Percentiles rank a stretch among this genome's conserved stretches.
These are phyloP conservation scores for Halictus ligatus DNA, from an alignment of 2,888 invertebrate species.

Conservation along the genomic window DNA sequence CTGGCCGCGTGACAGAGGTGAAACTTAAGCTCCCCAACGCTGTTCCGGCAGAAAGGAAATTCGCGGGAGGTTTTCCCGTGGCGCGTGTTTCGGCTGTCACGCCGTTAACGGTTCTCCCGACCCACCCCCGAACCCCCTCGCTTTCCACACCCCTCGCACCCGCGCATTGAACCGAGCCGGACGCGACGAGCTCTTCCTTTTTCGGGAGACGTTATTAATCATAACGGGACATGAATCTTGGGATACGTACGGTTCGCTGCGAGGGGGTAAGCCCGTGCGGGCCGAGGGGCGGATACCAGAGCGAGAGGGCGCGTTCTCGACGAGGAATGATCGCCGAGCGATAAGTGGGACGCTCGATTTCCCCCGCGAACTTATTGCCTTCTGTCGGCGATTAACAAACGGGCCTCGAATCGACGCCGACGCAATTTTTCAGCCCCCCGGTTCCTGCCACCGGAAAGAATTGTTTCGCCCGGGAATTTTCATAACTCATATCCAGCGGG, in stretches of 20 bases:
- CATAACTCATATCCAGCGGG: conserved; percentile 1
- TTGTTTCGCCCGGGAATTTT: conserved; percentile 7
- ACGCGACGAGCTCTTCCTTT: conserved; percentile 33
- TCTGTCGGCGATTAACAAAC: conserved; percentile 55
- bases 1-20: conserved; percentile 31
- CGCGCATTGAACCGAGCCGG: neutral
- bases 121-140: neutral
- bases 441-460: conserved; percentile 1
- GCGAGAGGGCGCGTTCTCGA: neutral
- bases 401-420: conserved; percentile 42
- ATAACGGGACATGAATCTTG: conserved; percentile 55
- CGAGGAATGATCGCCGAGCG: conserved; percentile 39
- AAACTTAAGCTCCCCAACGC: conserved; percentile 16
- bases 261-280: neutral
- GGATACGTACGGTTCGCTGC: conserved; percentile 35
- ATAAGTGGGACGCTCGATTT: conserved; percentile 60
- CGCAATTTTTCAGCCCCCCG: conserved; percentile 37
- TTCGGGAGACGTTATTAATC: conserved; percentile 57
- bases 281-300: conserved; percentile 20
- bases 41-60: conserved; percentile 20
- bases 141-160: neutral
- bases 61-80: conserved; percentile 29
- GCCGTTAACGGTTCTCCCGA: neutral
- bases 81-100: conserved; percentile 40
- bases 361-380: conserved; percentile 40